phyloP scores from a whole-genome alignment of 37 sponge, comb jelly and placozoan species.

The Cliona cf. orientalis region DNA sequence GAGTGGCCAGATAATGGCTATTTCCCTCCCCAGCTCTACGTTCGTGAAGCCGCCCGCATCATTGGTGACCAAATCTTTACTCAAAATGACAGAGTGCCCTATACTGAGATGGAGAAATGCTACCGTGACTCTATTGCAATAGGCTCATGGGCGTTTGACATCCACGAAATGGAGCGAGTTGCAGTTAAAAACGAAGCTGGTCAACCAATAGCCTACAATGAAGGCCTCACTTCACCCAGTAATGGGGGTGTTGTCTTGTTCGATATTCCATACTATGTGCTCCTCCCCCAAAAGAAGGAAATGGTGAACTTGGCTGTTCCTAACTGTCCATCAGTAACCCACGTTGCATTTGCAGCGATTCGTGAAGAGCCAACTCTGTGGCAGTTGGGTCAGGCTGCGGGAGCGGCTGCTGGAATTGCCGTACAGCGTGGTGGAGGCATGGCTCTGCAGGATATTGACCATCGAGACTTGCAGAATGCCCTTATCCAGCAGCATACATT shows the following conservation, averaged over 20 bases:
- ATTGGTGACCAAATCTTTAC: background rate
- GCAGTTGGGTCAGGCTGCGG: slow-evolving; percentile 16
- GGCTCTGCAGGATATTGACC: background rate
- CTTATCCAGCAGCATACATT: background rate
- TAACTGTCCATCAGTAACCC: slow-evolving; percentile 5
- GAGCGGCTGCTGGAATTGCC: slow-evolving; percentile 1
- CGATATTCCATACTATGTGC: background rate
- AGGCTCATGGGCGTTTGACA: slow-evolving; percentile 1
- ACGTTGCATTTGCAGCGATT: slow-evolving; percentile 4
- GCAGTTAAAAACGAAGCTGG: background rate
- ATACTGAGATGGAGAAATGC: background rate
- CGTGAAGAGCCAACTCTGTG: background rate
- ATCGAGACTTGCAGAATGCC: background rate
- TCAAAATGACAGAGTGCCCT: background rate
- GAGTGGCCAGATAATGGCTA: slow-evolving; percentile 10
- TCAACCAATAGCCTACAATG: background rate
- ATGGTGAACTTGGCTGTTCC: slow-evolving; percentile 9
- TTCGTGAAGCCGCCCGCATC: slow-evolving; percentile 1
- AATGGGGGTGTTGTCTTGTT: background rate
- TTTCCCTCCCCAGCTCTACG: slow-evolving; percentile 6
- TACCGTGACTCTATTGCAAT: background rate
- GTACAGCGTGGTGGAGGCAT: background rate
- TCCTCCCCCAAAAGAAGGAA: background rate
- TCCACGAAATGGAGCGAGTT: background rate
- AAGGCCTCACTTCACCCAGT: background rate